Conservation (phyloP, 1,140 invertebrate genomes). For the Eriosoma lanigerum region DNA sequence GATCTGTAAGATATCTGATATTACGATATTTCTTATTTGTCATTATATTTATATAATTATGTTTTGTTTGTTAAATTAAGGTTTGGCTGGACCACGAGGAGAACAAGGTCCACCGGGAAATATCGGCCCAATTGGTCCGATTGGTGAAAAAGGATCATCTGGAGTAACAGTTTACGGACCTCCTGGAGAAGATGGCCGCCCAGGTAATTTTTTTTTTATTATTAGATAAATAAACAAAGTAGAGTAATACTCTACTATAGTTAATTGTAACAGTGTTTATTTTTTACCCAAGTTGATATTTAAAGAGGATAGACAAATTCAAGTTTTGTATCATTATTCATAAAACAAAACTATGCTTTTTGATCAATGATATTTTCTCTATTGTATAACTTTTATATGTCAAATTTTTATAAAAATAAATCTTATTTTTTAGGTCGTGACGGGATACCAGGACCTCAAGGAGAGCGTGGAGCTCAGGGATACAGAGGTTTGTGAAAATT, state of each 20-base stretch:
- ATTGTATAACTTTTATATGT: too few species aligned
- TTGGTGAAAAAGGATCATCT: slow-evolving; percentile 70
- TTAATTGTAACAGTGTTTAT: too few species aligned
- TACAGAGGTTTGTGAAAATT: slow-evolving; percentile 58
- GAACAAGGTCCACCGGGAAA: slow-evolving; percentile 68
- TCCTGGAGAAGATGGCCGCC: slow-evolving; percentile 66
- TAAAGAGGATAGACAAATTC: too few species aligned
- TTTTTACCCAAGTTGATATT: too few species aligned
- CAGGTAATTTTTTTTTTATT: slow-evolving; percentile 52
- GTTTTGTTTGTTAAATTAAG: slow-evolving; percentile 45
- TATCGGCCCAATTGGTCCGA: slow-evolving; percentile 62
- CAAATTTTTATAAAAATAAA: too few species aligned
- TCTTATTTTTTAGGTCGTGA: slow-evolving; percentile 60
- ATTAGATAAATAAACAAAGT: too few species aligned
- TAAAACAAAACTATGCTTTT: too few species aligned
- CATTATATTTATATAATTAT: background rate
- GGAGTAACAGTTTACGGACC: slow-evolving; percentile 67
- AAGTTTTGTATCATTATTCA: too few species aligned
- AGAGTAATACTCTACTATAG: too few species aligned
- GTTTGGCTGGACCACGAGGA: slow-evolving; percentile 58
- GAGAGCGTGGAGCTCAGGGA: slow-evolving; percentile 69
- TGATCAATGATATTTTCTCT: too few species aligned
- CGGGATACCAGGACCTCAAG: slow-evolving; percentile 63
- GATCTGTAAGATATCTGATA: too few species aligned
- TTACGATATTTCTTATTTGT: too few species aligned